Evolutionary conservation across 2,888 invertebrate species (phyloP), one percentile per base, ranked within the genome.

Genomic region (Amphipyra berbera): DNA sequence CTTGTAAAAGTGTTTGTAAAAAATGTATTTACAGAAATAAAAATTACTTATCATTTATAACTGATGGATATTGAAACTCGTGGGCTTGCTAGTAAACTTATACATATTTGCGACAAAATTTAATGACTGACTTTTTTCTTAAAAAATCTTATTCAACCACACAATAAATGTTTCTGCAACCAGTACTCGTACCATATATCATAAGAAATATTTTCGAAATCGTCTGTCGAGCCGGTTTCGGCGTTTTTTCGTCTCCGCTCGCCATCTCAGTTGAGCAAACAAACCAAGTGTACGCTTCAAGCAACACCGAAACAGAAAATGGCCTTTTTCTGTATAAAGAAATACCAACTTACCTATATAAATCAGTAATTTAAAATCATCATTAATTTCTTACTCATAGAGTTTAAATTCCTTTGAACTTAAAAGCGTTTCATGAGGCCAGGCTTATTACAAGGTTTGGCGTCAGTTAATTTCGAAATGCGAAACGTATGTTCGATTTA

Each of bases 181-280:
- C 88, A 55, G 72, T 91, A 88, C 84, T 55, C 55, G 66, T 30
- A 4, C 30, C 30, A 76, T 81, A 84, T 88, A 90, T 90, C 88
- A 88, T 85, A 88, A 89, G 85, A 90, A 91, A 92, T 90, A 92
- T 93, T 94, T 92, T 92, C 87, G 91, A 92, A 92, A 92, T 93
- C 88, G 89, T 88, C 87, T 83, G 78, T 83, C 78, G 72, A 88
- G 90, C 91, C 89, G 92, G 92, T 92, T 90, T 88, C 83, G 82
- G 87, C 87, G 88, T 90, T 92, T 92, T 91, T 86, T 90, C 88
- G 87, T 86, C 86, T 82, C 58, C 77, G 85, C 80, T 83, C 84
- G 86, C 86, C 90, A 82, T 88, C 91, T 92, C 92, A 91, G 88
- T 91, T 93, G 93, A 86, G 78, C 85, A 94, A 94, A 94, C 84